A percentile compares a stretch with the other conserved stretches of the same genome.
phyloP scores from a whole-genome alignment of 2,888 invertebrate genomes.

The Hetaerina titia region DNA sequence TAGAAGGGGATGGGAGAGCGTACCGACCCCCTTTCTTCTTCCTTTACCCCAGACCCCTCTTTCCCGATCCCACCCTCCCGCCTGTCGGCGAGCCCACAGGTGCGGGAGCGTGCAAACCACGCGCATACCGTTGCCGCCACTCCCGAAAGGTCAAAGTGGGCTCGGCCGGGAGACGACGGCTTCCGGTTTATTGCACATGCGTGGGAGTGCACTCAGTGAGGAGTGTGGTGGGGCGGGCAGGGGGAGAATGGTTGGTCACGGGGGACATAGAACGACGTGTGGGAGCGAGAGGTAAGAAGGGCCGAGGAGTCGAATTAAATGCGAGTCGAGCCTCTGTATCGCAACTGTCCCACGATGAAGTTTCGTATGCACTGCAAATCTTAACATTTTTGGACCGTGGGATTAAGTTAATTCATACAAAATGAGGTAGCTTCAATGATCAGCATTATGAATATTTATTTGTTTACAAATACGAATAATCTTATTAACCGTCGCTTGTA shows the following conservation, averaged over 20 bases:
- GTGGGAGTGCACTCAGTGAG: background rate
- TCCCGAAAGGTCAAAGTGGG: conserved; percentile 39
- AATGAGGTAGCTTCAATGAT: no score
- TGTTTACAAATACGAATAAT: no score
- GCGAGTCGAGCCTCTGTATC: no score
- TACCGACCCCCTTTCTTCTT: background rate
- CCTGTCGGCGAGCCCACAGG: background rate
- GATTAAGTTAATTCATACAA: no score
- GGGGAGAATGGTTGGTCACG: background rate
- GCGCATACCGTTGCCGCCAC: conserved; percentile 7
- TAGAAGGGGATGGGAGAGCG: background rate
- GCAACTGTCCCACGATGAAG: no score
- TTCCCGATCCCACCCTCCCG: background rate
- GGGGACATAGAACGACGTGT: background rate
- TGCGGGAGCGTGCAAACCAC: background rate
- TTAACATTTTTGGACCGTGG: no score
- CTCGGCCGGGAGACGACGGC: background rate
- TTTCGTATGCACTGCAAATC: no score
- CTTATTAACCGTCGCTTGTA: no score
- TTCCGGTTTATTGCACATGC: conserved; percentile 21
- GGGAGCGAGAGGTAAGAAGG: no score
- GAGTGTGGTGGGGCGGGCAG: background rate
- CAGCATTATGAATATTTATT: no score
- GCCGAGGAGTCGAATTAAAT: no score
- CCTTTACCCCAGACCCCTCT: background rate